These are phyloP conservation scores for Sesia apiformis DNA, from an alignment of 2,888 invertebrate species.

Conservation along the genomic window DNA sequence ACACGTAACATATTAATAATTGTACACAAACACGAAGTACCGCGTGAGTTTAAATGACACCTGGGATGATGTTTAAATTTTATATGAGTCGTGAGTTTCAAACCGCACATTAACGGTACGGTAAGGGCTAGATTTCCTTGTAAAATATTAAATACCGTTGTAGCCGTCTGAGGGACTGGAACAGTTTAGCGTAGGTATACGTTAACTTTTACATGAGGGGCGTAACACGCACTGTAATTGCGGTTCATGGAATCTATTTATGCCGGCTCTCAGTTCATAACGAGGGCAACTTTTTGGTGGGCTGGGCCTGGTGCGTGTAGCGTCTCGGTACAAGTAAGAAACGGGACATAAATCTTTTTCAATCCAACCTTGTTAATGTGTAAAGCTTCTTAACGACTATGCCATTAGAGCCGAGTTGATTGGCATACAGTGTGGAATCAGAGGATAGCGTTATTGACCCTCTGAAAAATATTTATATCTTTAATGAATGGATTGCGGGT, in stretches of 20 bases:
- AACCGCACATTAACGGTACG: neutral
- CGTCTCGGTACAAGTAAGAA: constrained; percentile 11
- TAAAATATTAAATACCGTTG: neutral
- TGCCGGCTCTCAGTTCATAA: constrained; percentile 15
- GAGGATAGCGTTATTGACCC: too few species aligned
- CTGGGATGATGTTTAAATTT: neutral
- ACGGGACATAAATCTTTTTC: neutral
- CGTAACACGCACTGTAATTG: constrained; percentile 17
- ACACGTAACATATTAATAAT: neutral
- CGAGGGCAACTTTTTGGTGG: constrained; percentile 25
- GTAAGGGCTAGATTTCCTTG: neutral
- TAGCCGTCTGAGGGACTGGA: neutral
- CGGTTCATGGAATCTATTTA: constrained; percentile 17
- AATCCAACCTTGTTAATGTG: too few species aligned
- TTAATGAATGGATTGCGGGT: too few species aligned
- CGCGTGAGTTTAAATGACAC: neutral
- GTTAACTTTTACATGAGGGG: constrained; percentile 3
- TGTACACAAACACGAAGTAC: neutral
- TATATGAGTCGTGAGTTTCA: neutral
- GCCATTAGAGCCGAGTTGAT: too few species aligned
- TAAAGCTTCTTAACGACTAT: too few species aligned
- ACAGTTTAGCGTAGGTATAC: neutral
- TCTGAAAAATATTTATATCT: too few species aligned
- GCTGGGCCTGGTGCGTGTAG: constrained; percentile 16
- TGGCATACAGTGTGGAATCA: too few species aligned